Evolutionary conservation across 2,888 invertebrate species (phyloP), one percentile per base, ranked within the genome.

Genomic region (Habroteleia sp.): DNA sequence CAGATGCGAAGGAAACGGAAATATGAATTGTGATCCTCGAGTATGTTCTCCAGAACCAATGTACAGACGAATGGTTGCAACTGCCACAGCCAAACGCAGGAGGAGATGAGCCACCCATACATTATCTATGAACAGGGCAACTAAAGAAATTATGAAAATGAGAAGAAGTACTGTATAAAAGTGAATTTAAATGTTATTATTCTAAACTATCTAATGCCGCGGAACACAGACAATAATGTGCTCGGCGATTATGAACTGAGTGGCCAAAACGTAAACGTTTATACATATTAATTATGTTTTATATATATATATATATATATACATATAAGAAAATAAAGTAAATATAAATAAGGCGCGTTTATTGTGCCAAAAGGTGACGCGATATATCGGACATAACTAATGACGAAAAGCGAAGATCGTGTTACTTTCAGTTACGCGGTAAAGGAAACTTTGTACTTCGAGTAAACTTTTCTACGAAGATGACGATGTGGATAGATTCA

Each of bases 21-120:
- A 96, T 89, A 97, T 97, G 97, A 94, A 96, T 90, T 97, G 97
- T 89, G 95, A 97, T 89, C 97, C 97, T 68, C 94, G 94, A 89
- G 93, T 93, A 77, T 97, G 97, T 89, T 94, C 95, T 81, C 96
- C 97, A 37, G 95, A 96, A 88, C 96, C 96, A 63, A 94, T 96
- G 93, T 90, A 96, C 85, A 92, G 95, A 86, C 95, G 96, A 90
- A 96, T 96, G 94, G 95, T 97, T 86, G 95, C 94, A 50, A 94
- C 94, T 56, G 95, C 94, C 77, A 93, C 93, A 77, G 92, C 93
- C 76, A 91, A 93, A 82, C 91, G n/a, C n/a, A n/a, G 92, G 85
- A 91, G 94, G 89, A 93, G 93, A 92, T 93, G 93, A 92, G 87
- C 86, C 85, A 77, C 60, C 68, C 29, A 46, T 48, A 23, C 0